A percentile compares a stretch with the other conserved stretches of the same genome.
Conservation (phyloP, 2,888 invertebrate species). For the Meteorus colon region DNA sequence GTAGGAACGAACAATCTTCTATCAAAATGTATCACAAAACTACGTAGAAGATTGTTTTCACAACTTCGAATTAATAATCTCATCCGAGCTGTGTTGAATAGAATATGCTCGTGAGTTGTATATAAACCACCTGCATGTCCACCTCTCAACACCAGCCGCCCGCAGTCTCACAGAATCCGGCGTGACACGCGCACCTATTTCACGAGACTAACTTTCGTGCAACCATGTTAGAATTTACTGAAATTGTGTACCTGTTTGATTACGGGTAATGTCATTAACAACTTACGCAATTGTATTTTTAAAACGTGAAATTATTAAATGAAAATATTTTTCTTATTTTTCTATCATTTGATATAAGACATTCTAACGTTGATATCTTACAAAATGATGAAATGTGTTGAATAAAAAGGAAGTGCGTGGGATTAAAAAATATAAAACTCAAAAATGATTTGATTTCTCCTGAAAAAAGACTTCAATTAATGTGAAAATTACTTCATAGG, state of each 20-base stretch:
- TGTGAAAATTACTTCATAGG: not conserved
- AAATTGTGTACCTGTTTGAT: not conserved
- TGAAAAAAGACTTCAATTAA: not conserved
- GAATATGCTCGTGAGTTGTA: not conserved
- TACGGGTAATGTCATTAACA: too few relatives aligned
- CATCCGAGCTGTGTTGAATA: not conserved
- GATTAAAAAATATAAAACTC: not conserved
- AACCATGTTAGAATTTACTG: not conserved
- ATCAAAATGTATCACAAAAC: not conserved
- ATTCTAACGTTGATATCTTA: too few relatives aligned
- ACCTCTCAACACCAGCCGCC: not conserved
- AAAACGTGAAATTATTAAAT: too few relatives aligned
- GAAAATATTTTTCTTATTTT: too few relatives aligned
- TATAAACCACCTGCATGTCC: not conserved
- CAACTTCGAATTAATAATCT: not conserved
- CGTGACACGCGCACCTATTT: not conserved
- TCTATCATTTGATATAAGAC: too few relatives aligned
- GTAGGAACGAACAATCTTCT: too few relatives aligned
- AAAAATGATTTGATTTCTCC: too few relatives aligned
- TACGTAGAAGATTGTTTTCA: not conserved
- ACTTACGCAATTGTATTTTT: too few relatives aligned
- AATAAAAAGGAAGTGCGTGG: not conserved
- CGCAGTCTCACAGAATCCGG: constrained; percentile 16
- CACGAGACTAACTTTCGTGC: not conserved
- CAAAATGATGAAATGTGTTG: too few relatives aligned